Conservation (phyloP, 2,888 invertebrate species). For the Hemithea aestivaria region DNA sequence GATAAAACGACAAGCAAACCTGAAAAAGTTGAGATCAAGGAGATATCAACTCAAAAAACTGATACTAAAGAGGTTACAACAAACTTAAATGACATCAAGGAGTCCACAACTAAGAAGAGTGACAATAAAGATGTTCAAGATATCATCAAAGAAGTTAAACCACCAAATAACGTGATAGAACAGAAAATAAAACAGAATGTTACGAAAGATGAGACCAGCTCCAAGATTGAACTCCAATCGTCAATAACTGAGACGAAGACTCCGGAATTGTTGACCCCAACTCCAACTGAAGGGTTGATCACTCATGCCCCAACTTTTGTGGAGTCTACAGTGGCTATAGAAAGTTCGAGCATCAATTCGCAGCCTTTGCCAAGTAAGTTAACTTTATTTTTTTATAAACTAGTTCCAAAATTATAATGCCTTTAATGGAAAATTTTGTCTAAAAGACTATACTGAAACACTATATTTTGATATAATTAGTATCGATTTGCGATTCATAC, state of each 20-base stretch:
- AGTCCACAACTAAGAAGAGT: constrained; percentile 13
- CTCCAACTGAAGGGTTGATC: constrained; percentile 59
- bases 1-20: not conserved
- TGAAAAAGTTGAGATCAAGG: constrained; percentile 21
- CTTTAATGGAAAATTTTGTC: no score
- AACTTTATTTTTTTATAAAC: not conserved
- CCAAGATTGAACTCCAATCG: constrained; percentile 51
- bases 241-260: constrained; percentile 42
- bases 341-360: constrained; percentile 57
- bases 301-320: constrained; percentile 35
- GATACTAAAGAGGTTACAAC: constrained; percentile 29
- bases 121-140: constrained; percentile 36
- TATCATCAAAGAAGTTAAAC: constrained; percentile 20
- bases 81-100: constrained; percentile 17
- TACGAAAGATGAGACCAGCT: constrained; percentile 43
- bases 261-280: constrained; percentile 41
- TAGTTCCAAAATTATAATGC: no score
- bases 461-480: no score
- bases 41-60: constrained; percentile 25
- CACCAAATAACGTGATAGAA: constrained; percentile 25
- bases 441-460: no score
- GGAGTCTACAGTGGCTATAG: constrained; percentile 37
- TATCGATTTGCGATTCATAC: no score
- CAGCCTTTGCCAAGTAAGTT: constrained; percentile 60
- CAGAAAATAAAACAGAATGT: constrained; percentile 43